phyloP scores from a whole-genome alignment of 2,113 vertebrate genomes.

The Eurystomus gularis region DNA sequence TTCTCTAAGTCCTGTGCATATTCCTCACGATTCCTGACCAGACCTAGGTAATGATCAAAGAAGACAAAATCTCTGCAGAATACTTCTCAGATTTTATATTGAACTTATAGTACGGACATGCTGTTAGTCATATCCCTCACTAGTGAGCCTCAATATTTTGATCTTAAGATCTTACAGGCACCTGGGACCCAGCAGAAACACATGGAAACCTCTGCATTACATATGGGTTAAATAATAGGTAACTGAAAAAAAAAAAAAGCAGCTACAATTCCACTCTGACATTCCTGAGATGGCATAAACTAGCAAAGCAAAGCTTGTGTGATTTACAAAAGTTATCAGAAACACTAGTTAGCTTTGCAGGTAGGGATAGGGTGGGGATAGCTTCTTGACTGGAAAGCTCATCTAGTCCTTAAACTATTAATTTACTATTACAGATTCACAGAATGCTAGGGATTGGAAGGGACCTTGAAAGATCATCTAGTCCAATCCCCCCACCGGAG shows the following conservation, averaged over 20 bases:
- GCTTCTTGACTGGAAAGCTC: not conserved
- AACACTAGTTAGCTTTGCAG: not conserved
- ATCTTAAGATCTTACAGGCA: not conserved
- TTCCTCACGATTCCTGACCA: slow-evolving; percentile 5
- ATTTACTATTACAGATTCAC: slow-evolving; percentile 4
- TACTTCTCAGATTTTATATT: not conserved
- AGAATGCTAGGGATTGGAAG: too few species aligned
- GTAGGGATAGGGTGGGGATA: not conserved
- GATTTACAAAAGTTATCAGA: not conserved
- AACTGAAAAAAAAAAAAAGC: not conserved
- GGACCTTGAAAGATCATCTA: too few species aligned
- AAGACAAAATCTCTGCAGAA: not conserved
- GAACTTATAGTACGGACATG: not conserved
- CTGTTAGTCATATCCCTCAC: not conserved
- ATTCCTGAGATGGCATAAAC: not conserved
- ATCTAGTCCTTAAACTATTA: slow-evolving; percentile 4
- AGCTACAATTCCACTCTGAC: not conserved
- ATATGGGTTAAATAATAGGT: not conserved
- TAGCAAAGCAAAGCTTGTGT: not conserved
- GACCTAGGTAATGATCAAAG: slow-evolving; percentile 21
- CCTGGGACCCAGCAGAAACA: not conserved
- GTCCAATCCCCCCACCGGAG: too few species aligned
- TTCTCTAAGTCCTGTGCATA: not conserved
- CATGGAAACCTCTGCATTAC: not conserved
- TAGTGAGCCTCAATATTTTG: not conserved